Evolutionary conservation across 2,797 vertebrate genomes (phyloP).

Genomic region (Ispidina lecontei): DNA sequence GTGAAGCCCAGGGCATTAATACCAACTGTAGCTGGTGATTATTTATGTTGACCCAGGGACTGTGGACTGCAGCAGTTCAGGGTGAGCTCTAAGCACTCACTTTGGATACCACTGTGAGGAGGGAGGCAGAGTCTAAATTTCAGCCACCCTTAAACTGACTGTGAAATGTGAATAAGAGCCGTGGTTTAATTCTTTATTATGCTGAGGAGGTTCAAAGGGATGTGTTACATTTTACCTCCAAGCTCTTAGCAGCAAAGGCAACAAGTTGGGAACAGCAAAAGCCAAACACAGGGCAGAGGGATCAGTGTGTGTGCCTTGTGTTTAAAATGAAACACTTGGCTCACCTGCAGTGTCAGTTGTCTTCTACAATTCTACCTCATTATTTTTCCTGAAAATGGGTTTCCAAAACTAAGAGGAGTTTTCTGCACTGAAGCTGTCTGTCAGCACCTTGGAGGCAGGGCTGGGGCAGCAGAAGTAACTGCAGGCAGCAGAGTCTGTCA

Average conservation of each 20-base stretch:
- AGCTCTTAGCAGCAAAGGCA: background rate
- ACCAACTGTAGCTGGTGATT: background rate
- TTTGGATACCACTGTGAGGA: background rate
- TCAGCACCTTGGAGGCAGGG: background rate
- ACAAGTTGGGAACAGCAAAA: background rate
- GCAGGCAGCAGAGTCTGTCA: background rate
- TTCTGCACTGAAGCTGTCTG: background rate
- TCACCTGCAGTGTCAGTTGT: background rate
- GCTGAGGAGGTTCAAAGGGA: background rate
- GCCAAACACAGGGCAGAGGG: background rate
- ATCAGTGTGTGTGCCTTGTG: background rate
- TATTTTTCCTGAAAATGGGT: background rate
- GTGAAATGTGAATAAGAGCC: constrained; percentile 11
- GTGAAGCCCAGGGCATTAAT: background rate
- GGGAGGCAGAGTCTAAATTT: background rate
- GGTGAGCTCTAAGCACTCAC: background rate
- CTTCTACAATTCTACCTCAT: fast-evolving
- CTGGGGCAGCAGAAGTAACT: background rate
- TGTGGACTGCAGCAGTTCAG: background rate
- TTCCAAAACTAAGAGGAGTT: background rate
- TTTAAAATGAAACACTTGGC: background rate
- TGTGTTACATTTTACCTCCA: background rate
- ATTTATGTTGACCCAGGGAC: background rate
- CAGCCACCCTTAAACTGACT: background rate
- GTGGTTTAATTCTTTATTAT: background rate